Evolutionary conservation across 2,797 vertebrate genomes (phyloP), one percentile per base, ranked within the genome.

Genomic region (Protonibea diacanthus): DNA sequence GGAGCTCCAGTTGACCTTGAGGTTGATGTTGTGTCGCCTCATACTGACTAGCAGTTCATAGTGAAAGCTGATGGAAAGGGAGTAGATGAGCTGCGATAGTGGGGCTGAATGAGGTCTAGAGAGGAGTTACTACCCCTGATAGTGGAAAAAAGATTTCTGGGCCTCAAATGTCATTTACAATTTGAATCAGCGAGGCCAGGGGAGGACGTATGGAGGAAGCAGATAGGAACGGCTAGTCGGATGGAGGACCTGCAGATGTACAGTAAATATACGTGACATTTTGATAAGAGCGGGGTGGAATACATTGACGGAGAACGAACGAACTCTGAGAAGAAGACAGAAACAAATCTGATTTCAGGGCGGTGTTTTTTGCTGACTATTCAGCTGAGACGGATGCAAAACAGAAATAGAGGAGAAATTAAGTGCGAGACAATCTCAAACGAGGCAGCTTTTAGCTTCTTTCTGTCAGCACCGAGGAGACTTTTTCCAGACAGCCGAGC

Each of bases 401-500:
- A 53, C 13, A 64, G 9, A 21, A 25, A 9, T 14, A 33, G 14
- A 40, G 38, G 25, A 52, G 55, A 33, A 73, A 58, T 58, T 53
- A 71, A 71, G n/a, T 48, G 55, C 27, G 40, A 48, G 52, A 74
- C 33, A 33, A 33, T 27, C 29, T 64, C 12, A 79, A 42, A 47
- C 48, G 21, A 74, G 23, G 18, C 14, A 18, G 62, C 15, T 66
- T 52, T 63, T 57, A 77, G 27, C 17, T 64, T 45, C 51, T 72
- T 59, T 53, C 58, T 71, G 66, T 71, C 55, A n/a, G 58, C 48
- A 44, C 57, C 38, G 29, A 18, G 15, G 45, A 59, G 52, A 27
- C 45, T 66, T 78, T 74, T 75, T 69, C 29, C 48, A 73, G 64
- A 66, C 51, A 42, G 58, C 72, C 29, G 18, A 42, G 76, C 64